Evolutionary conservation across 2,888 invertebrate genomes (phyloP), one percentile per base, ranked within the genome.

Genomic region (Drosophila helvetica): DNA sequence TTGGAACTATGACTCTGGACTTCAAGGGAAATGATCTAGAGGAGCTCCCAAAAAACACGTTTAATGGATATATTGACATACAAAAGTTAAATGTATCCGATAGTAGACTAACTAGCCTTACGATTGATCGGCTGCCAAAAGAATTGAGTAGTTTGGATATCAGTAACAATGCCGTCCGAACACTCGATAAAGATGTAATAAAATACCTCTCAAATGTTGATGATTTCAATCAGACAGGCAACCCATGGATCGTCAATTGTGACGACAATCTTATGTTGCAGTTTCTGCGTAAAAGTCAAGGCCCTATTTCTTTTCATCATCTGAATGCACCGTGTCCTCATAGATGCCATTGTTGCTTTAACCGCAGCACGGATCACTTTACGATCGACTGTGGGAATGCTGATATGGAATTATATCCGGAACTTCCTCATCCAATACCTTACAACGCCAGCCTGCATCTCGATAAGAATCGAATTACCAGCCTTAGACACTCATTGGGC

Each of bases 121-220:
- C 0, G 0, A 33, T 43, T 0, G 8, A 12, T 8, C 15, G 59
- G n/a, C 25, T 74, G 0, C 69, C 69, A 1, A 33, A 1, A 33
- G 9, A 4, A 1, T 17, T 74, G 15, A 19, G 45, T 5, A 53
- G 27, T 17, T 38, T 74, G 1, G 70, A 74, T 8, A 50, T 74
- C 6, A 38, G 51, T 5, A 50, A 58, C 9, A 73, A 73, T 27
- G 10, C 7, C 6, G 6, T 73, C 9, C 1, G 0, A 8, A 0
- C 33, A 8, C 33, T 67, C 17, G 17, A 30, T 15, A n/a, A 9
- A 1, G 18, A 63, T 2, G 4, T 56, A 3, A n/a, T 57, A 0
- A 10, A 57, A 22, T 65, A 38, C 22, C 5, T 52, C 8, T 2
- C 27, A 47, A 9, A 27, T 1, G 6, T 51, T 0, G 0, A 6